Percentiles rank a stretch among this genome's conserved stretches.
Conservation (phyloP, 2,797 vertebrate species). For the Microcaecilia unicolor region DNA sequence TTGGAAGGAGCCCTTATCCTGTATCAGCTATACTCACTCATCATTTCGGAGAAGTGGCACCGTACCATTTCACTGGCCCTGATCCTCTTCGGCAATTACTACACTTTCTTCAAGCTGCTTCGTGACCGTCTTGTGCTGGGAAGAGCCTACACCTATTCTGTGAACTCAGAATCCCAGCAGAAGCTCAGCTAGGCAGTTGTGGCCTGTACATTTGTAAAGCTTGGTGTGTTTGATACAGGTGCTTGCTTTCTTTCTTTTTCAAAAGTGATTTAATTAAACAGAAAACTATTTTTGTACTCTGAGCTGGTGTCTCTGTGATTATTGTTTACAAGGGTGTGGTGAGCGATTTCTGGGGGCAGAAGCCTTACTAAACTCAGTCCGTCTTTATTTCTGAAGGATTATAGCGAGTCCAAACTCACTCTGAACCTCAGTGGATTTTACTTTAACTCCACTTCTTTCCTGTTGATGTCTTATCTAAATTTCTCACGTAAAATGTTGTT, state of each 20-base stretch:
- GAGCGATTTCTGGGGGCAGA: too few species aligned
- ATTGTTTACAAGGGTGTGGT: background rate
- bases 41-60: conserved; percentile 95
- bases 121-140: conserved; percentile 94
- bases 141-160: conserved; percentile 84
- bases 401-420: too few species aligned
- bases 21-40: conserved; percentile 93
- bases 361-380: accelerated
- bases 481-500: accelerated
- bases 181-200: conserved; percentile 60
- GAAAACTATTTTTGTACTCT: conserved; percentile 93
- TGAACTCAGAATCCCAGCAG: conserved; percentile 76
- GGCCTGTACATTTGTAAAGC: conserved; percentile 57
- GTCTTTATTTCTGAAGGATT: background rate
- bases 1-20: conserved; percentile 92
- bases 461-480: too few species aligned
- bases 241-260: conserved; percentile 74
- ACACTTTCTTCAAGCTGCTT: conserved; percentile 94
- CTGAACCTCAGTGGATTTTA: too few species aligned
- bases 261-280: conserved; percentile 82
- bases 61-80: conserved; percentile 93
- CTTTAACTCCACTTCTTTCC: too few species aligned
- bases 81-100: conserved; percentile 98
- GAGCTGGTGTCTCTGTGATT: conserved; percentile 19
- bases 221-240: conserved; percentile 93